These are phyloP conservation scores for Hydrolagus colliei DNA, from an alignment of 2,797 vertebrate genomes.

Conservation along the genomic window DNA sequence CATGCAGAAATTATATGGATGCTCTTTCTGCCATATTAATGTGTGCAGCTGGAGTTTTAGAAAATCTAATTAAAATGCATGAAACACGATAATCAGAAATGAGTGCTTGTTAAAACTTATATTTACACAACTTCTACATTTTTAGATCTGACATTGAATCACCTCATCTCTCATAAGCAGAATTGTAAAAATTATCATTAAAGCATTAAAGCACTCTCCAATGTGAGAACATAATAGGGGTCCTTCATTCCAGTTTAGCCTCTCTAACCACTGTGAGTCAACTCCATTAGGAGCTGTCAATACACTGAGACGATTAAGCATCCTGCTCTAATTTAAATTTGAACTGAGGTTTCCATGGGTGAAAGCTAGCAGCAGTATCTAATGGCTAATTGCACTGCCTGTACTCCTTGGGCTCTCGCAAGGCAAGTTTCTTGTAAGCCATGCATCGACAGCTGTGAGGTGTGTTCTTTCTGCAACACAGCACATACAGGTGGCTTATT, in stretches of 20 bases:
- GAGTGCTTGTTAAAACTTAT: no score
- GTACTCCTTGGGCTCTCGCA: not conserved
- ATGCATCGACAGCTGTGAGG: not conserved
- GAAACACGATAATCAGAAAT: no score
- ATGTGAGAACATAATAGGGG: not conserved
- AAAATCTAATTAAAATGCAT: no score
- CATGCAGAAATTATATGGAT: no score
- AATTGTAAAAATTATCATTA: no score
- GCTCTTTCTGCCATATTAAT: no score
- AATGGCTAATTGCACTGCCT: not conserved
- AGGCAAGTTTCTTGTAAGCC: not conserved
- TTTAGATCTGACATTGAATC: not conserved
- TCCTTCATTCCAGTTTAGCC: not conserved
- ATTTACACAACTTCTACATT: not conserved
- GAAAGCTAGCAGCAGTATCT: not conserved
- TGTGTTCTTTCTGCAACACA: not conserved
- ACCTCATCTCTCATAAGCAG: not conserved
- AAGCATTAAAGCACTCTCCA: not conserved
- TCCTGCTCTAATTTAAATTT: not conserved
- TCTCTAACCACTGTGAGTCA: no score
- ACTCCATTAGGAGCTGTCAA: not conserved
- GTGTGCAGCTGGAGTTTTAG: no score
- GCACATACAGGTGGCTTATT: not conserved
- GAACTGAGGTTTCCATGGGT: slow-evolving; percentile 6
- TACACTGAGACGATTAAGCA: not conserved